Percentiles rank a stretch among this genome's conserved stretches.
These are phyloP conservation scores for Athripsodes cinereus DNA, from an alignment of 2,888 invertebrate species.

Conservation along the genomic window DNA sequence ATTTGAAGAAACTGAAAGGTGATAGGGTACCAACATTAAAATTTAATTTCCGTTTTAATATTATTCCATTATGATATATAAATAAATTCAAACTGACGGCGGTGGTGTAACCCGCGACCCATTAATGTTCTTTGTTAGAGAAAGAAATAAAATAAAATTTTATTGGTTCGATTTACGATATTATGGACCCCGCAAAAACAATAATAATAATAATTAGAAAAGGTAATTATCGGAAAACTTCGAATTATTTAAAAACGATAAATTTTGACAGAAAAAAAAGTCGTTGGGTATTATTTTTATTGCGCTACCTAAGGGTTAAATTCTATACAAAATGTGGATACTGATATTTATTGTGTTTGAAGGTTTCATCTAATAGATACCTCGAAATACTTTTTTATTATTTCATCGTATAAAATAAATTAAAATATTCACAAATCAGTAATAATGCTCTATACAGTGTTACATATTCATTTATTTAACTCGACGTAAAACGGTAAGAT, in stretches of 20 bases:
- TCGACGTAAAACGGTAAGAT: no score
- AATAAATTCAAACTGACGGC: not conserved
- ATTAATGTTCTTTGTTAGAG: not conserved
- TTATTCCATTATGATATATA: no score
- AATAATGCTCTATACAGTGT: no score
- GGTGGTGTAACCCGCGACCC: slow-evolving; percentile 1
- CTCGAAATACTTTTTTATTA: no score
- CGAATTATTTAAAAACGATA: not conserved
- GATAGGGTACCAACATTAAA: not conserved
- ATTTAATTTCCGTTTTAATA: not conserved
- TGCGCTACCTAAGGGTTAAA: no score
- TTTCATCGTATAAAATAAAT: no score
- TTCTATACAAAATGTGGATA: no score
- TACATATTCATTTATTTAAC: no score
- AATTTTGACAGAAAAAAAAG: not conserved
- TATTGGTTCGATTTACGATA: slow-evolving; percentile 1
- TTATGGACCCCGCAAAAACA: not conserved
- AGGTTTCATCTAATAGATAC: no score
- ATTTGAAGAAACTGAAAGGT: not conserved
- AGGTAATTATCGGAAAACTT: not conserved
- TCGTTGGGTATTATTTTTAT: not conserved
- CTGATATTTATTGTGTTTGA: no score
- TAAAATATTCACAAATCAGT: no score
- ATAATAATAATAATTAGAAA: not conserved
- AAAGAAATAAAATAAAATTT: slow-evolving; percentile 2